Evolutionary conservation across 2,113 vertebrate species (phyloP).

Genomic region (Xiphorhynchus elegans): DNA sequence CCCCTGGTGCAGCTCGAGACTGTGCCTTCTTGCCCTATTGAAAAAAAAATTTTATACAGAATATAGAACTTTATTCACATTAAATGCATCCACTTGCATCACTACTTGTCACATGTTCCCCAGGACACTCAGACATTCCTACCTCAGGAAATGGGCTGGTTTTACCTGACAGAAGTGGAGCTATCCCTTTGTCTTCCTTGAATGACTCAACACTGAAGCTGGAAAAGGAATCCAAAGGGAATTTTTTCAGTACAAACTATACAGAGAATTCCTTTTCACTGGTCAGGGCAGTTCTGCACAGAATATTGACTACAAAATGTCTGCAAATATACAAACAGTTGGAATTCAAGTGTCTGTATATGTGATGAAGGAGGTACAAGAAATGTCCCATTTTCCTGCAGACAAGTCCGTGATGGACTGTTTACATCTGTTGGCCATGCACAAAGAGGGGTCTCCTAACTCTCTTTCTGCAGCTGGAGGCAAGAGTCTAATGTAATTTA

Average conservation of each 20-base stretch:
- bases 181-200: background rate
- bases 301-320: background rate
- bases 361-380: background rate
- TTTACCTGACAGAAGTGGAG: background rate
- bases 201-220: background rate
- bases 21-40: no score
- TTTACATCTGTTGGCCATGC: background rate
- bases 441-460: background rate
- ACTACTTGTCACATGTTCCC: background rate
- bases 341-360: background rate
- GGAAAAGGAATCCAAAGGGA: background rate
- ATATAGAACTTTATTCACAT: slow-evolving; percentile 21
- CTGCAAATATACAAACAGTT: background rate
- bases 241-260: background rate
- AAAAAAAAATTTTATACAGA: background rate
- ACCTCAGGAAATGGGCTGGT: background rate
- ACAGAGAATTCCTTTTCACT: background rate
- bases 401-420: accelerated
- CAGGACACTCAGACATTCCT: background rate
- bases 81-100: background rate
- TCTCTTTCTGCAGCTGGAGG: background rate
- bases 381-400: background rate
- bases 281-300: background rate
- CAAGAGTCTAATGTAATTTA: background rate
- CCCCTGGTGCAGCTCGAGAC: no score